Percentiles rank a stretch among this genome's conserved stretches.
Evolutionary conservation across 2,888 invertebrate genomes (phyloP).

Genomic region (Tachina grossa): DNA sequence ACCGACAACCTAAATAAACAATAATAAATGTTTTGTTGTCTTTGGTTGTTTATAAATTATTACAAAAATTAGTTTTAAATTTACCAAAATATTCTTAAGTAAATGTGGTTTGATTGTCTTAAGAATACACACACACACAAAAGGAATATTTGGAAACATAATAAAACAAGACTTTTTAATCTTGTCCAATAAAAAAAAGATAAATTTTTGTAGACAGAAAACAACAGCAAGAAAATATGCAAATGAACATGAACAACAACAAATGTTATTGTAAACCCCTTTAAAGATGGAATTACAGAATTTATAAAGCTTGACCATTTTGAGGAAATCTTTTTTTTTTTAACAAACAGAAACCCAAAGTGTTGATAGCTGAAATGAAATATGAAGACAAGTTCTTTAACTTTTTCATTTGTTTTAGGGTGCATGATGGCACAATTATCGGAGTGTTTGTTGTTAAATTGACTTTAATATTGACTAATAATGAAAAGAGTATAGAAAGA

Average conservation of each 20-base stretch:
- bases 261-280: constrained; percentile 10
- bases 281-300: constrained; percentile 14
- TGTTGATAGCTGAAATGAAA: constrained; percentile 45
- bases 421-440: neutral
- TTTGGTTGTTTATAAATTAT: constrained; percentile 59
- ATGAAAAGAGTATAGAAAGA: neutral
- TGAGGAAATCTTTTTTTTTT: neutral
- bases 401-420: neutral
- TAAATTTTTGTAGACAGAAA: constrained; percentile 21
- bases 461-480: neutral
- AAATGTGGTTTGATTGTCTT: constrained; percentile 64
- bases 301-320: constrained; percentile 38
- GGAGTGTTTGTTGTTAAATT: constrained; percentile 3
- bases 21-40: constrained; percentile 48
- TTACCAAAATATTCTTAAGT: constrained; percentile 56
- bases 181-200: constrained; percentile 56
- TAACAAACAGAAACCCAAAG: constrained; percentile 21
- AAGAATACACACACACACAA: constrained; percentile 19
- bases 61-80: constrained; percentile 67
- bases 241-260: constrained; percentile 41
- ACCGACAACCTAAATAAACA: constrained; percentile 57
- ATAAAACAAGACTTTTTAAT: constrained; percentile 67
- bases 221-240: constrained; percentile 61
- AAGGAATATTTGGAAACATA: constrained; percentile 22
- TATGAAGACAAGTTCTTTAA: constrained; percentile 22